A percentile compares a stretch with the other conserved stretches of the same genome.
These are phyloP conservation scores for Schizopygopsis pylzovi DNA, from an alignment of 2,797 vertebrate genomes.

Conservation along the genomic window DNA sequence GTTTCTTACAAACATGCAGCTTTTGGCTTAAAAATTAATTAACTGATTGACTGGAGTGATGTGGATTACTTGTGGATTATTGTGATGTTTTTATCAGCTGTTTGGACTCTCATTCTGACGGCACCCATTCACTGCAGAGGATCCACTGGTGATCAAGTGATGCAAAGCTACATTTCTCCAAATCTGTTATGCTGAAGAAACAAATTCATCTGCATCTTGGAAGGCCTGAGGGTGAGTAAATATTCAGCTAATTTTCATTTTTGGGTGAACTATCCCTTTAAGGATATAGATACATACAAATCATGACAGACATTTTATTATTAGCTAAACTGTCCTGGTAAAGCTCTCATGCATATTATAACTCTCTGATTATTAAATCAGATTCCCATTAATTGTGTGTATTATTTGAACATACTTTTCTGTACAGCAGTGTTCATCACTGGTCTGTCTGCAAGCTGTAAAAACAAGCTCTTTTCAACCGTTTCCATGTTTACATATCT, in stretches of 20 bases:
- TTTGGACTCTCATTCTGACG: no score
- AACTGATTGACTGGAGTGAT: no score
- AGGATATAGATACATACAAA: background rate
- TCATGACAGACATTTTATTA: background rate
- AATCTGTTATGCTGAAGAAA: background rate
- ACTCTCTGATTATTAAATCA: background rate
- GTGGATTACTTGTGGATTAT: no score
- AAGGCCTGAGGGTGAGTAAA: background rate
- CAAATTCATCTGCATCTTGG: background rate
- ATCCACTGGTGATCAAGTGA: background rate
- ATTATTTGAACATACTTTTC: no score
- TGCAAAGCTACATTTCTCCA: background rate
- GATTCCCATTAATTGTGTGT: background rate
- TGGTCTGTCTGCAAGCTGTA: background rate
- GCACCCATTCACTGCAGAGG: background rate
- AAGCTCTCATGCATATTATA: background rate
- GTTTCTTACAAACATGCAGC: background rate
- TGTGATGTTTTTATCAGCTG: no score
- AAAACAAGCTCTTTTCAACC: background rate
- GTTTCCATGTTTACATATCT: slow-evolving; percentile 37
- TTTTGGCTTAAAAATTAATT: no score
- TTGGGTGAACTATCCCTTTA: background rate
- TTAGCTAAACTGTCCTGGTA: background rate
- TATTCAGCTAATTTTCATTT: background rate
- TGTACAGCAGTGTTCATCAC: background rate